Conservation (phyloP, 2,113 vertebrate genomes). For the Neodon shergylaensis region DNA sequence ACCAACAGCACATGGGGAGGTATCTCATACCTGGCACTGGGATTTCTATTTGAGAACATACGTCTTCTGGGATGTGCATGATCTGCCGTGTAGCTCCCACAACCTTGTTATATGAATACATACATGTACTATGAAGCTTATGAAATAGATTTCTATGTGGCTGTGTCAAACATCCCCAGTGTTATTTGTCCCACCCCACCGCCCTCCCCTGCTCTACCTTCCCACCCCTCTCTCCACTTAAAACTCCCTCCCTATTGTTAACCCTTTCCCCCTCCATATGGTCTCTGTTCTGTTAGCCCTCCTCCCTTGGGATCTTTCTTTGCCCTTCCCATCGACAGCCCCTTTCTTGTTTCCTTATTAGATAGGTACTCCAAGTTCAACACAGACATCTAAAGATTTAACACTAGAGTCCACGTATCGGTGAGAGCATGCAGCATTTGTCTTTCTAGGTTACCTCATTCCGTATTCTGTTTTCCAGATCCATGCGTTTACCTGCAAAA, state of each 20-base stretch:
- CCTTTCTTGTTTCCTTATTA: not conserved
- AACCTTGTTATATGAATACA: not conserved
- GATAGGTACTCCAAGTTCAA: not conserved
- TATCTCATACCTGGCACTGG: not conserved
- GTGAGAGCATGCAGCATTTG: not conserved
- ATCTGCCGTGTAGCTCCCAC: not conserved
- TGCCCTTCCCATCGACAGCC: not conserved
- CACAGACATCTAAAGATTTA: not conserved
- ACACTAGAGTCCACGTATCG: not conserved
- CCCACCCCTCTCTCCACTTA: not conserved
- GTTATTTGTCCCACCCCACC: not conserved
- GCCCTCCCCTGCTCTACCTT: not conserved
- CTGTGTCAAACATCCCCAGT: not conserved
- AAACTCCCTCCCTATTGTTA: not conserved
- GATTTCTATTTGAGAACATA: not conserved
- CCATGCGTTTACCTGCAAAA: not conserved
- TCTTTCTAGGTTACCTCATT: not conserved
- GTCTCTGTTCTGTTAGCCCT: not conserved
- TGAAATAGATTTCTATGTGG: not conserved
- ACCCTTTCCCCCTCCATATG: not conserved
- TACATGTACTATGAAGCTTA: not conserved
- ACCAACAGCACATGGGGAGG: not conserved
- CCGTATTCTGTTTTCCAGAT: not conserved
- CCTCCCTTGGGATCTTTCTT: not conserved
- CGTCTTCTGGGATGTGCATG: not conserved